Percentiles rank a stretch among this genome's conserved stretches.
phyloP scores from a whole-genome alignment of 2,113 vertebrate species.

The Bujurquina vittata region DNA sequence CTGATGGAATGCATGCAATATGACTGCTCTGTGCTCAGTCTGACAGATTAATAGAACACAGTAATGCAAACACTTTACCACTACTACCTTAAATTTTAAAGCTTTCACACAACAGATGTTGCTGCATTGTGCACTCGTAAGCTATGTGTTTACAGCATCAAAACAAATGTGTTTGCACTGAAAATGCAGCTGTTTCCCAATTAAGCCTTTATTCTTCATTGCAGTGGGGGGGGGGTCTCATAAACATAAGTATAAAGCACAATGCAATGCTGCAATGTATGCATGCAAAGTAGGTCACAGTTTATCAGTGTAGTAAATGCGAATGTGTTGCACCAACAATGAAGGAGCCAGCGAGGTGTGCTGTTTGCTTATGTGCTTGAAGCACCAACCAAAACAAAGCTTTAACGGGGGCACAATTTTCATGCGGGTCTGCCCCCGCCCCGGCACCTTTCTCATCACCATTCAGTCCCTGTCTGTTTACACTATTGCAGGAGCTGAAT shows the following conservation, averaged over 20 bases:
- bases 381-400: conserved; percentile 75
- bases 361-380: conserved; percentile 75
- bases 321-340: conserved; percentile 51
- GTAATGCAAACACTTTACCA: background rate
- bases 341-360: conserved; percentile 57
- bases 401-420: conserved; percentile 56
- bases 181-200: conserved; percentile 58
- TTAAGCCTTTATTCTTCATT: conserved; percentile 50
- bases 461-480: conserved; percentile 84
- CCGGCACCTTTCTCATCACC: conserved; percentile 76
- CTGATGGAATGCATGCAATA: conserved; percentile 18
- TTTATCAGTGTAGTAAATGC: conserved; percentile 52
- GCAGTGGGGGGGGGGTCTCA: conserved; percentile 20
- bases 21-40: background rate
- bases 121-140: conserved; percentile 1
- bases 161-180: conserved; percentile 52
- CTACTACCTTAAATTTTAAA: background rate
- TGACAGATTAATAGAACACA: background rate
- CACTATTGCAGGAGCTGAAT: conserved; percentile 79
- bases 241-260: conserved; percentile 52
- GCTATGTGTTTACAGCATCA: conserved; percentile 42
- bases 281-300: conserved; percentile 72
- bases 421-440: conserved; percentile 63
- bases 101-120: background rate
- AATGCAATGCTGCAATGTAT: conserved; percentile 54